Base-by-base conservation (phyloP, 2,797 vertebrate species). In the Muscicapa striata region DNA sequence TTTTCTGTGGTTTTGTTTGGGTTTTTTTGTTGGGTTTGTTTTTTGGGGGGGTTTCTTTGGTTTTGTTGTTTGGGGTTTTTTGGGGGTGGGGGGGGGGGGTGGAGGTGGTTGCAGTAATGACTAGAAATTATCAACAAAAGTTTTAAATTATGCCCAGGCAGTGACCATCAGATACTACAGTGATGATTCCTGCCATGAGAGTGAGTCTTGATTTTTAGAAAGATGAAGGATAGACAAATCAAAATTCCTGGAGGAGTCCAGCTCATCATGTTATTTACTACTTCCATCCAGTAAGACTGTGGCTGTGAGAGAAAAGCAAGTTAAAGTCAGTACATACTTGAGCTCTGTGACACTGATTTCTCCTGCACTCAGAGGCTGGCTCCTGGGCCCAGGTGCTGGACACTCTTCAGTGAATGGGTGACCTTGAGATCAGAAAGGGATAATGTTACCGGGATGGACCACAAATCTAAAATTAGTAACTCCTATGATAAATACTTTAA, bases 21-120 rank as follows among this genome's bases (percentile, higher is more conserved):
- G 22, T 5, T 32, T 32, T 40, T 67, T 48, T 7, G 49, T 51
- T 38, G 14, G 48, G 5, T 38, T 9, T 54, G 59, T 49, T 8
- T 19, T 26, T 23, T 23, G 13, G 19, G 11, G 38, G 12, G 38
- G 38, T 38, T 38, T 38, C 38, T 38, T 48, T 7, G 49, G 21
- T 11, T 46, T 51, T 51, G 26, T 29, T 51, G 15, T 34, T 9
- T 40, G 38, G 38, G 38, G 49, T 75, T 45, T 6, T 7, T 20
- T 6, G n/a, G n/a, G n/a, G n/a, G n/a, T n/a, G 6, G 54, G 21
- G 9, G 15, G 30, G 18, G 12, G 4, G 0, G 11, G 3, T 29
- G 8, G 13, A 3, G 9, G 2, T 38, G 3, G 15, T 19, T 30
- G 3, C 66, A 54, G 19, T 80, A 52, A 36, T 79, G 20, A 22